phyloP scores from a whole-genome alignment of 30 jellyfish, hydroid and myxozoan genomes.

The Sanderia malayensis region DNA sequence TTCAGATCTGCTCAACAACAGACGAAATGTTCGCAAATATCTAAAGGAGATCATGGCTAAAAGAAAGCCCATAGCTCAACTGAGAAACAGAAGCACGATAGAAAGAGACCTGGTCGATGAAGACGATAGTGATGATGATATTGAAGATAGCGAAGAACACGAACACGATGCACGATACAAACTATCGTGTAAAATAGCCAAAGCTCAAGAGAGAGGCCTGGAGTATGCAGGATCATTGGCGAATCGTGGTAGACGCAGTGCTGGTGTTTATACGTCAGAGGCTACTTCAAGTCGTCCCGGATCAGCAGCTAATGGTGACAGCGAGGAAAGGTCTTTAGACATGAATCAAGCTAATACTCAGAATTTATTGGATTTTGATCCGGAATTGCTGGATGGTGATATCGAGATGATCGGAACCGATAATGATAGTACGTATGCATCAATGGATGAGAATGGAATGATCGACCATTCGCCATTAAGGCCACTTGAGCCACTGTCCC shows the following conservation, averaged over 20 bases:
- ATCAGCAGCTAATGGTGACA: too few relatives aligned
- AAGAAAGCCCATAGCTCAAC: conserved; percentile 39
- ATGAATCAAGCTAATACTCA: too few relatives aligned
- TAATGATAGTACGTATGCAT: conserved; percentile 30
- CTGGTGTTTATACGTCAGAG: too few relatives aligned
- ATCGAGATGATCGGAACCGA: conserved; percentile 19
- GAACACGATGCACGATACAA: too few relatives aligned
- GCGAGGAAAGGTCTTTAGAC: too few relatives aligned
- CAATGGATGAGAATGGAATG: conserved; percentile 46
- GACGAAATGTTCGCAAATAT: conserved; percentile 45
- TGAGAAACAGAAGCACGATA: conserved; percentile 27
- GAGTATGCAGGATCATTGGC: too few relatives aligned
- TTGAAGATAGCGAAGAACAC: too few relatives aligned
- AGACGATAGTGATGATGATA: conserved; percentile 27
- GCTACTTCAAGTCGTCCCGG: too few relatives aligned
- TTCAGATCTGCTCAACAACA: conserved; percentile 45
- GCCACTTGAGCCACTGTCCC: conserved; percentile 20
- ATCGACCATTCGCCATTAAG: conserved; percentile 33
- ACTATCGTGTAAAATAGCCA: background rate
- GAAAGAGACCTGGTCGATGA: conserved; percentile 1
- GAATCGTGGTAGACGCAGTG: too few relatives aligned
- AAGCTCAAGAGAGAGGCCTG: background rate
- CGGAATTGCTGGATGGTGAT: background rate
- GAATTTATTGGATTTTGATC: background rate
- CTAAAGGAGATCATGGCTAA: conserved; percentile 23